Conservation (phyloP, 2,797 vertebrate species). For the Cossypha polioptera region DNA sequence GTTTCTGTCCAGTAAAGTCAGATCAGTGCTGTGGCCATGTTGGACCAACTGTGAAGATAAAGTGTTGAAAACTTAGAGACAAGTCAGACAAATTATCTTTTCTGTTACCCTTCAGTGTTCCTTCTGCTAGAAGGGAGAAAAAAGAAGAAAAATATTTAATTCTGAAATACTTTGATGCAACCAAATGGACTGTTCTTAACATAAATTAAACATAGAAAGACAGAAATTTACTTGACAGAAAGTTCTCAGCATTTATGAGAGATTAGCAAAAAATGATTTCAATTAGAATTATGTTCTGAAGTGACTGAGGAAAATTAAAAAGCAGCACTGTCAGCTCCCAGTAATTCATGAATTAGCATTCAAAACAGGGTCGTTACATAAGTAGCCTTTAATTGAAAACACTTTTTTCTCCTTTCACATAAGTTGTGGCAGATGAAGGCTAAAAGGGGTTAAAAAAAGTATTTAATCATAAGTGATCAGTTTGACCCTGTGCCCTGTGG, state of each 20-base stretch:
- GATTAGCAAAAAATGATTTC: background rate
- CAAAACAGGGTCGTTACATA: slow-evolving; percentile 43
- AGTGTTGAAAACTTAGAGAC: slow-evolving; percentile 47
- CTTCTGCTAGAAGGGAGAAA: background rate
- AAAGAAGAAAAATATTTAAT: background rate
- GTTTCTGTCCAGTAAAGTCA: background rate
- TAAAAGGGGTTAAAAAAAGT: background rate
- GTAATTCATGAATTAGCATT: slow-evolving; percentile 50
- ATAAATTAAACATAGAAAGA: slow-evolving; percentile 18
- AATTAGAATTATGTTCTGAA: slow-evolving; percentile 29
- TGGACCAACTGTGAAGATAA: slow-evolving; percentile 49
- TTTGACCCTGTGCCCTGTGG: background rate
- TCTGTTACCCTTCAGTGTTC: background rate
- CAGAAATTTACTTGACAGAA: background rate
- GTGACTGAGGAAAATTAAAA: slow-evolving; percentile 16
- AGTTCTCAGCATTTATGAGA: background rate
- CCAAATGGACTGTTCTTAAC: background rate
- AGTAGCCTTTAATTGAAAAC: slow-evolving; percentile 54
- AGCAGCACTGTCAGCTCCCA: background rate
- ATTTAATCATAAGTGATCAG: background rate
- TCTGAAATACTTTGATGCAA: background rate
- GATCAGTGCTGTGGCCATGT: background rate
- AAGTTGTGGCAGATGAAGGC: background rate
- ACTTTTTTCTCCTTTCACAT: background rate
- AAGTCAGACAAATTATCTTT: slow-evolving; percentile 46